Conservation (phyloP, 2,113 vertebrate species). For the Gymnobelideus leadbeateri region DNA sequence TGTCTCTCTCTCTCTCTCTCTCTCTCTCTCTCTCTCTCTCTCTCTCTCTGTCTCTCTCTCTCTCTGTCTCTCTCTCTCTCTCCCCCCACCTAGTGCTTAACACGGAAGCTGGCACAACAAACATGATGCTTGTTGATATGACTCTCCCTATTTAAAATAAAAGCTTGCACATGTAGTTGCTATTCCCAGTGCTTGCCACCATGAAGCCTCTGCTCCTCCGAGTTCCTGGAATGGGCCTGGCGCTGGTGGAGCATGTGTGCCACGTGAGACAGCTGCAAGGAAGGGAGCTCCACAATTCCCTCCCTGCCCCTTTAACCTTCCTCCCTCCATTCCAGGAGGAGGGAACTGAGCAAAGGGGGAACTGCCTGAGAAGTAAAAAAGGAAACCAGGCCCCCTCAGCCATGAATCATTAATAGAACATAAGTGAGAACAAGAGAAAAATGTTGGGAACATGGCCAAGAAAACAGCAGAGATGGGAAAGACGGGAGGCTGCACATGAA, state of each 20-base stretch:
- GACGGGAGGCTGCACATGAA: not conserved
- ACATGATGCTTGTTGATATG: not conserved
- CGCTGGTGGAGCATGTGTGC: not conserved
- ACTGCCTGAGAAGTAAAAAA: not conserved
- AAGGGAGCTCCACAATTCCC: not conserved
- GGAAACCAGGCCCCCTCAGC: not conserved
- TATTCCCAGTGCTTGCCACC: not conserved
- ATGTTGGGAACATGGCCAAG: not conserved
- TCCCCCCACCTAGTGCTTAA: not conserved
- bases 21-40: too few relatives aligned
- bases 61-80: too few relatives aligned
- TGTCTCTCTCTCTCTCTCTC: too few relatives aligned
- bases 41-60: too few relatives aligned
- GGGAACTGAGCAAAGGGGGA: not conserved
- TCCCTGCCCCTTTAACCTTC: not conserved
- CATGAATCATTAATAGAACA: not conserved
- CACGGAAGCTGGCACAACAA: not conserved
- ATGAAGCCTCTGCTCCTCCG: not conserved
- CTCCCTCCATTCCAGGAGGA: not conserved
- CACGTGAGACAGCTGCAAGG: not conserved
- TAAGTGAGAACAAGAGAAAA: not conserved
- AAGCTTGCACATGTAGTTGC: not conserved
- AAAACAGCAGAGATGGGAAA: not conserved
- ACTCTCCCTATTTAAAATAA: not conserved
- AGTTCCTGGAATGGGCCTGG: not conserved